These are phyloP conservation scores for Ianthella basta DNA, from an alignment of 37 sponge, comb jelly and placozoan genomes.

Conservation along the genomic window DNA sequence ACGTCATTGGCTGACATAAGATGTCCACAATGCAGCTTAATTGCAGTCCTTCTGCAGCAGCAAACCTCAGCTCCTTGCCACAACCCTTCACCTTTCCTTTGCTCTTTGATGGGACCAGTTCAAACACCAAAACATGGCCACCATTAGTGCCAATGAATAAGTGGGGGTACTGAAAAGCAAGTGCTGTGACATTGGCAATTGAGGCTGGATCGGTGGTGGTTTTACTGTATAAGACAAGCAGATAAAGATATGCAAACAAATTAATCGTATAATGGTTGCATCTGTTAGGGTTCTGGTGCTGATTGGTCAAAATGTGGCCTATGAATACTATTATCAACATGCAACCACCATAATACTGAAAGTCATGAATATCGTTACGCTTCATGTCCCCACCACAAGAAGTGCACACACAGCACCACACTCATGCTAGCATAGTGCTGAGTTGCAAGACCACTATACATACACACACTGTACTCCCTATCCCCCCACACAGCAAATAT, in stretches of 20 bases:
- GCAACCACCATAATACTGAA: too few relatives aligned
- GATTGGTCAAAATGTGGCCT: too few relatives aligned
- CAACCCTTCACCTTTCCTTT: background rate
- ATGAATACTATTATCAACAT: too few relatives aligned
- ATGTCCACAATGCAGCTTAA: background rate
- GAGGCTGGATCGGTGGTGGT: background rate
- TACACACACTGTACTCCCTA: too few relatives aligned
- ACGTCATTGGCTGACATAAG: background rate
- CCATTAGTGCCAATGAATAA: constrained; percentile 62
- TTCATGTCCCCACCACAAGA: background rate
- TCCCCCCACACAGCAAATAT: too few relatives aligned
- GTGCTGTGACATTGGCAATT: constrained; percentile 38
- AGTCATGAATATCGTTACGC: too few relatives aligned
- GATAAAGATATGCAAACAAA: background rate
- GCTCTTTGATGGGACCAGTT: too few relatives aligned
- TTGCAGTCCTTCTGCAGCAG: constrained; percentile 14
- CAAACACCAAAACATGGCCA: constrained; percentile 65
- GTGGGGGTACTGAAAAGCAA: constrained; percentile 30
- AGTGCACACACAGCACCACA: background rate
- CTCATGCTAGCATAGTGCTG: too few relatives aligned
- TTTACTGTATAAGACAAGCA: background rate
- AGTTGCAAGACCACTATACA: too few relatives aligned
- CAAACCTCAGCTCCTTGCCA: constrained; percentile 14
- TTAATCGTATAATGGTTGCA: too few relatives aligned
- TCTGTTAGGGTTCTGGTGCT: too few relatives aligned